These are phyloP conservation scores for Spicauda simplicius DNA, from an alignment of 2,888 invertebrate species.

Conservation along the genomic window DNA sequence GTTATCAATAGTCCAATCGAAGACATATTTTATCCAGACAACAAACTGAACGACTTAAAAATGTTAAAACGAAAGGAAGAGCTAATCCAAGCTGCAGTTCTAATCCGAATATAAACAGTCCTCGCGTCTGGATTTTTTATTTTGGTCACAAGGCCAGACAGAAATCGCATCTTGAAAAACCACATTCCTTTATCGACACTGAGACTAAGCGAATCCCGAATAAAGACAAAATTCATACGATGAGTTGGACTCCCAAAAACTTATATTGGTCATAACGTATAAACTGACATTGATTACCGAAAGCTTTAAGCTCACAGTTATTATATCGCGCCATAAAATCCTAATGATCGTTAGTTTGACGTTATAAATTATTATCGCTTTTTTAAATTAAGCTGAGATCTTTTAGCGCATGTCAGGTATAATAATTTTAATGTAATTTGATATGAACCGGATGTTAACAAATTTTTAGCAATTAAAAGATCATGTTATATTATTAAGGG, in stretches of 20 bases:
- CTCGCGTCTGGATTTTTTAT: constrained; percentile 25
- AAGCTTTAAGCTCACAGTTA: constrained; percentile 5
- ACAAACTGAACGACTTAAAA: constrained; percentile 5
- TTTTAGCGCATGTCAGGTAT: not conserved
- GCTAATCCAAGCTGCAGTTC: constrained; percentile 29
- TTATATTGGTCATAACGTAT: not conserved
- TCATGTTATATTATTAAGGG: too few species aligned
- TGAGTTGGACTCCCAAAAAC: not conserved
- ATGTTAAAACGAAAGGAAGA: constrained; percentile 11
- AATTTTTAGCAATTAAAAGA: too few species aligned
- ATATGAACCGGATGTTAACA: not conserved
- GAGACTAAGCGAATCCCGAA: constrained; percentile 30
- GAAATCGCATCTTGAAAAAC: constrained; percentile 26
- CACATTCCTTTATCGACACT: constrained; percentile 31
- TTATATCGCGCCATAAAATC: not conserved
- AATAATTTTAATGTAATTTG: not conserved
- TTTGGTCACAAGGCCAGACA: constrained; percentile 36
- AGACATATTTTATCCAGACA: constrained; percentile 21
- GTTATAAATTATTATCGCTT: not conserved
- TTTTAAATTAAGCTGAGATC: not conserved
- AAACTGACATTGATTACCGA: not conserved
- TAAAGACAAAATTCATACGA: constrained; percentile 11
- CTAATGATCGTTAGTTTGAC: not conserved
- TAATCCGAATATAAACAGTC: constrained; percentile 32
- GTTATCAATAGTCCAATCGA: constrained; percentile 24